Base-by-base conservation (phyloP, 2,113 vertebrate species). In the Chaenocephalus aceratus region DNA sequence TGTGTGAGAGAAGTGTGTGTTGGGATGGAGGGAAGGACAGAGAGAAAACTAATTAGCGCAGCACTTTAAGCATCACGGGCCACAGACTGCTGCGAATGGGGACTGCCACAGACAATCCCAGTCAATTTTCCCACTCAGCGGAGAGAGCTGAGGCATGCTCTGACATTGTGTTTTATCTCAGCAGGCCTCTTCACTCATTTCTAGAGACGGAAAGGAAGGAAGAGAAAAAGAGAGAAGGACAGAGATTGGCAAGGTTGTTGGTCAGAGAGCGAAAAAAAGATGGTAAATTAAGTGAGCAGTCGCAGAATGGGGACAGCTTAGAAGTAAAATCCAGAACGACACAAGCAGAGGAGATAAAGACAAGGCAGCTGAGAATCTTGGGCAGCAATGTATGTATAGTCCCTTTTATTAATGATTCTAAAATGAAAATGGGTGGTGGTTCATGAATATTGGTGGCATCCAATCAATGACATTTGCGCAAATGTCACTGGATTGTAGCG, bases 61-160 rank as follows among this genome's bases (percentile, higher is more conserved):
- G 89, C 91, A 93, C 86, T 93, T 91, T 91, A 83, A 90, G 91
- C 89, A 93, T 93, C 91, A 88, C 71, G 79, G 89, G 79, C 89
- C 83, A 87, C 82, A 90, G 90, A 87, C 88, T 90, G 89, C 86
- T 89, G 83, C 73, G 18, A 91, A 87, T 84, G 72, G 84, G 82
- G 89, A 89, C 89, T 91, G 92, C 90, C 92, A 92, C 77, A 92
- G 89, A 93, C 92, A 89, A 92, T 92, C 85, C 90, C 80, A 88
- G 89, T 93, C 92, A 91, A 92, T 92, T 90, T 91, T 84, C 90
- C 84, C 88, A 90, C 90, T 92, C 91, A 89, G 88, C 79, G 79
- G 86, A 92, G 87, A 91, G 89, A 91, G 87, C 85, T 67, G 83
- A 88, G 86, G 83, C 87, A 77, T 80, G 79, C 87, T 85, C 87